Conservation (phyloP, 1,140 invertebrate genomes). For the Aphelinus atriplicis region DNA sequence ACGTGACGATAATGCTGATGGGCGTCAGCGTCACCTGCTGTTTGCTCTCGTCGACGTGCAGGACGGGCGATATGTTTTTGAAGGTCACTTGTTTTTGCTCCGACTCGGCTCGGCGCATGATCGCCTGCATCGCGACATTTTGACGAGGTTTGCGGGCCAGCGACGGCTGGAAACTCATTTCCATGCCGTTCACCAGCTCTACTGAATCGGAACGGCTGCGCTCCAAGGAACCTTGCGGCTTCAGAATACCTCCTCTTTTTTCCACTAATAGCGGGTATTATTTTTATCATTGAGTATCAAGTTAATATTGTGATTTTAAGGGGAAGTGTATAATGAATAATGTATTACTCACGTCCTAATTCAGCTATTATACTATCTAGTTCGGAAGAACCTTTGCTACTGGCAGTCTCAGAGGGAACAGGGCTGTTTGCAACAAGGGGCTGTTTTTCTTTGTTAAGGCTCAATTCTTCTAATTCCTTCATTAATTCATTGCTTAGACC, state of each 20-base stretch:
- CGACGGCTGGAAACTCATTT: conserved; percentile 54
- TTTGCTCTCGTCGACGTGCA: conserved; percentile 47
- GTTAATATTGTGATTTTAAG: not conserved
- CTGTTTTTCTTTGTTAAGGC: conserved; percentile 55
- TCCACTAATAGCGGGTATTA: conserved; percentile 55
- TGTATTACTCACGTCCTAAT: conserved; percentile 40
- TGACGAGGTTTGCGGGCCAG: conserved; percentile 65
- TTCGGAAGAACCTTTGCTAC: conserved; percentile 56
- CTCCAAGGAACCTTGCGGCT: conserved; percentile 75
- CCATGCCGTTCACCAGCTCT: conserved; percentile 44
- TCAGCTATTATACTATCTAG: conserved; percentile 48
- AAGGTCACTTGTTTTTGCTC: conserved; percentile 61
- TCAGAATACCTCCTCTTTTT: conserved; percentile 74
- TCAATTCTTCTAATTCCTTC: conserved; percentile 62
- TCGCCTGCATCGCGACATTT: conserved; percentile 82
- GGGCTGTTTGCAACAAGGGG: conserved; percentile 50
- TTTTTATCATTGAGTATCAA: not conserved
- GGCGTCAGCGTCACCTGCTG: not conserved
- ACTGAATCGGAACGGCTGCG: conserved; percentile 65
- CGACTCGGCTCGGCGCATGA: conserved; percentile 66
- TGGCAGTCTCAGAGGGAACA: conserved; percentile 56
- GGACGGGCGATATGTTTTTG: conserved; percentile 56
- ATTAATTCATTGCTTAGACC: conserved; percentile 60
- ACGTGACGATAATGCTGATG: not conserved
- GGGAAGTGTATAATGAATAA: not conserved